These are phyloP conservation scores for Manis crassicaudata DNA, from an alignment of 2,797 vertebrate genomes.

Conservation along the genomic window DNA sequence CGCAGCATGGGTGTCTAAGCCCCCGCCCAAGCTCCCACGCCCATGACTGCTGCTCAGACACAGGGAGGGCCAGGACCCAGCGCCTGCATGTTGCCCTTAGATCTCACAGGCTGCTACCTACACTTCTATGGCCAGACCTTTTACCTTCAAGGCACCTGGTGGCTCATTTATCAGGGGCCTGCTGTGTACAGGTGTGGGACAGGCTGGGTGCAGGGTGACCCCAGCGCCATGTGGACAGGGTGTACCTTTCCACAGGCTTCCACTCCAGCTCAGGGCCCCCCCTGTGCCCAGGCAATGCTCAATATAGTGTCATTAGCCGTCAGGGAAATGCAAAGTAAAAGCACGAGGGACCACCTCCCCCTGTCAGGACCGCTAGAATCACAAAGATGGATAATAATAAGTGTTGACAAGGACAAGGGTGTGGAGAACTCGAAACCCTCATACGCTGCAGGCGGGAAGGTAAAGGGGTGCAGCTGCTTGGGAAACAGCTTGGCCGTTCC, in stretches of 20 bases:
- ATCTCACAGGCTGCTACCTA: background rate
- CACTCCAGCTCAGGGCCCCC: too few relatives aligned
- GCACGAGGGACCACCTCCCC: too few relatives aligned
- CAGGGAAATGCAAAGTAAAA: background rate
- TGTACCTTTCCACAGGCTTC: too few relatives aligned
- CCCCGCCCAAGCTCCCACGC: background rate
- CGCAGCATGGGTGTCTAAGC: accelerated
- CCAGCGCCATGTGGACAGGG: too few relatives aligned
- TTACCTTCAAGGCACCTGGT: background rate
- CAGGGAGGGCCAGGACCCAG: background rate
- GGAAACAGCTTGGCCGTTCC: background rate
- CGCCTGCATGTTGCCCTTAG: accelerated
- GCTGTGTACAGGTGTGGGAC: too few relatives aligned
- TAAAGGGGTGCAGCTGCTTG: background rate
- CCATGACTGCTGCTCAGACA: background rate
- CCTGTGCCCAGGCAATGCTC: too few relatives aligned
- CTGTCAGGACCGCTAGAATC: background rate
- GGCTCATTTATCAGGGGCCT: background rate
- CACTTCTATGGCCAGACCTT: too few relatives aligned
- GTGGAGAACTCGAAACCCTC: background rate
- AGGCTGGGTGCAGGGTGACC: too few relatives aligned
- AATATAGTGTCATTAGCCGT: background rate
- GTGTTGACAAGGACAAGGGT: background rate
- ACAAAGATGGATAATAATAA: background rate
- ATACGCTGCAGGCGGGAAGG: accelerated